These are phyloP conservation scores for Cheilosia grossa DNA, from an alignment of 2,888 invertebrate genomes.

Conservation along the genomic window DNA sequence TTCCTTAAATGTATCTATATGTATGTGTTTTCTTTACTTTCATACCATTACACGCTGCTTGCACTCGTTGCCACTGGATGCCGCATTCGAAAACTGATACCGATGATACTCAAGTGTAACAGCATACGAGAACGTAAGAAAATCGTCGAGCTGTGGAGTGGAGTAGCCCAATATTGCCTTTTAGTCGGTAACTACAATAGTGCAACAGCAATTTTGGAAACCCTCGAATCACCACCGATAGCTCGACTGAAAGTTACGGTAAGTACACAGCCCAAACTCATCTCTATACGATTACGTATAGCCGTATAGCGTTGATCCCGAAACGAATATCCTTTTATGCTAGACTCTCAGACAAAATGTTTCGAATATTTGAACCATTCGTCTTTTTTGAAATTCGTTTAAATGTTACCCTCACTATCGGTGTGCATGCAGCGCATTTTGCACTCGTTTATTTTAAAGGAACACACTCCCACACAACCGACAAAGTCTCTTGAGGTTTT, in stretches of 20 bases:
- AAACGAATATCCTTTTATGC: slow-evolving; percentile 33
- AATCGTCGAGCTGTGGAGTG: slow-evolving; percentile 83
- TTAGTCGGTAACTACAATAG: slow-evolving; percentile 83
- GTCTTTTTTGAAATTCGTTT: slow-evolving; percentile 61
- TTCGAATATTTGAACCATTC: slow-evolving; percentile 57
- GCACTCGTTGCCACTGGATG: slow-evolving; percentile 24
- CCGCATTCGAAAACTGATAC: slow-evolving; percentile 37
- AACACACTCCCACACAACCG: slow-evolving; percentile 1
- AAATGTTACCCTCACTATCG: slow-evolving; percentile 31
- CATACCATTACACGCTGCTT: slow-evolving; percentile 53
- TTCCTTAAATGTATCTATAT: slow-evolving; percentile 28
- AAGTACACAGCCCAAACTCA: slow-evolving; percentile 73
- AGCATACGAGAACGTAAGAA: slow-evolving; percentile 82
- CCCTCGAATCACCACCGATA: slow-evolving; percentile 82
- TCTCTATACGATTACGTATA: not conserved
- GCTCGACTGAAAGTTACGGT: slow-evolving; percentile 83
- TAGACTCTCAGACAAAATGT: slow-evolving; percentile 48
- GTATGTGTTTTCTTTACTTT: slow-evolving; percentile 42
- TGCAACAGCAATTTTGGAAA: slow-evolving; percentile 83
- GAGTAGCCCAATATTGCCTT: slow-evolving; percentile 83
- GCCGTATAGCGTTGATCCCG: slow-evolving; percentile 23
- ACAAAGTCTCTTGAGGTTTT: slow-evolving; percentile 17
- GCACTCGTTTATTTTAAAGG: slow-evolving; percentile 30
- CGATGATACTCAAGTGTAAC: slow-evolving; percentile 78
- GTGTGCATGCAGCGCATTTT: slow-evolving; percentile 1